Base-by-base conservation (phyloP, 2,113 vertebrate species). In the Neotoma lepida region DNA sequence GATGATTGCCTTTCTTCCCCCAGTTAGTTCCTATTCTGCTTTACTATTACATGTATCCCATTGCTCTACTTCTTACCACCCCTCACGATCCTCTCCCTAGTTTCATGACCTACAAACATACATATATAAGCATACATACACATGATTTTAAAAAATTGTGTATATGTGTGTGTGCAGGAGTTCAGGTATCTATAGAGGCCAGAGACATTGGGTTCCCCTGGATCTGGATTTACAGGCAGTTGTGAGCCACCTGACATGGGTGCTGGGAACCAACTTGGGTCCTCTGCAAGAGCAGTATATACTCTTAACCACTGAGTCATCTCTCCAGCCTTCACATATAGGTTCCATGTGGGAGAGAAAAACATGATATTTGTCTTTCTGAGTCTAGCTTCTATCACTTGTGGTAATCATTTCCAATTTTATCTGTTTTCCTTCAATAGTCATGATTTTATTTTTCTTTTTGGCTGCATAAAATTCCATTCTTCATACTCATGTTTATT, bases 141-240 rank as follows among this genome's bases (percentile, higher is more conserved):
- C 30, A 56, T n/a, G 35, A 56, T 58, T 58, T 58, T 39, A 24
- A 35, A 80, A 49, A 5, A 46, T 14, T 56, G 78, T 7, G 10
- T 4, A 1, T 15, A 7, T 26, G 4, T 58, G 35, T 6, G 8
- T 12, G 35, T 6, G 8, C 12, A 14, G 26, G 20, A 22, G 12
- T 82, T 39, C 22, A 61, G 35, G 6, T 41, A 61, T 12, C n/a
- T 39, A 61, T 7, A 10, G 54, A 28, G 54, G 9, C 9, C 80
- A 82, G 24, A 82, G 24, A 12, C 22, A 41, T 39, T 39, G n/a
- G 54, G 6, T 26, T 77, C 10, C 33, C 9, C 78, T 81, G n/a
- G 22, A 58, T n/a, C 10, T 80, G 77, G 33, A 76, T 26, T 33
- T 54, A 78, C 12, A 78, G 17, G 17, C 9, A 51, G 33, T 54